These are phyloP conservation scores for Lithosia quadra DNA, from an alignment of 2,888 invertebrate species.

Conservation along the genomic window DNA sequence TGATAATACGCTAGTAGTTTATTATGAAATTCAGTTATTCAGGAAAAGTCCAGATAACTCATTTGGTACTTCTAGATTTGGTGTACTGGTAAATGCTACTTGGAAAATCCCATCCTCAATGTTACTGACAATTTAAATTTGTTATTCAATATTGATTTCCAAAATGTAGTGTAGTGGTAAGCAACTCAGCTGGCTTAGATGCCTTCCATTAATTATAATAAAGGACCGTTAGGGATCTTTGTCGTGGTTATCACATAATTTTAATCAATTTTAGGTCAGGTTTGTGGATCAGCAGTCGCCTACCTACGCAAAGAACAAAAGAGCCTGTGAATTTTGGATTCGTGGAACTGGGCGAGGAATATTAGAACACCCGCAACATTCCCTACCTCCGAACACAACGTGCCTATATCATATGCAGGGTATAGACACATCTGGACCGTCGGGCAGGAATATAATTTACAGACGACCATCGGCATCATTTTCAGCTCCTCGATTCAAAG, in stretches of 20 bases:
- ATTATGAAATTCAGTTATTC: neutral
- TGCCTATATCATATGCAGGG: conserved; percentile 94
- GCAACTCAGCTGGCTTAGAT: neutral
- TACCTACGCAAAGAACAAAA: conserved; percentile 94
- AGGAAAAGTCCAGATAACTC: neutral
- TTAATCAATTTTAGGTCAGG: conserved; percentile 89
- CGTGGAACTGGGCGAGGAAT: conserved; percentile 93
- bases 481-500: conserved; percentile 91
- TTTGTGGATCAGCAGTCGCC: conserved; percentile 95
- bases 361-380: conserved; percentile 94
- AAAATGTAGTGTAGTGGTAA: neutral
- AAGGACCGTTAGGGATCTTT: conserved; percentile 43
- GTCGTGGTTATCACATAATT: conserved; percentile 61
- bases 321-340: conserved; percentile 95
- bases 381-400: conserved; percentile 95
- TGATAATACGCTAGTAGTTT: too few relatives aligned
- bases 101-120: neutral
- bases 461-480: conserved; percentile 85
- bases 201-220: conserved; percentile 46
- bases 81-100: neutral
- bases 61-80: too few relatives aligned
- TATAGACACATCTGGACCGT: conserved; percentile 88
- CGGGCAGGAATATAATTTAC: conserved; percentile 85
- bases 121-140: neutral
- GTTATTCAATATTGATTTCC: neutral